These are phyloP conservation scores for Leptinotarsa juncta DNA, from an alignment of 2,888 invertebrate genomes.

Conservation along the genomic window DNA sequence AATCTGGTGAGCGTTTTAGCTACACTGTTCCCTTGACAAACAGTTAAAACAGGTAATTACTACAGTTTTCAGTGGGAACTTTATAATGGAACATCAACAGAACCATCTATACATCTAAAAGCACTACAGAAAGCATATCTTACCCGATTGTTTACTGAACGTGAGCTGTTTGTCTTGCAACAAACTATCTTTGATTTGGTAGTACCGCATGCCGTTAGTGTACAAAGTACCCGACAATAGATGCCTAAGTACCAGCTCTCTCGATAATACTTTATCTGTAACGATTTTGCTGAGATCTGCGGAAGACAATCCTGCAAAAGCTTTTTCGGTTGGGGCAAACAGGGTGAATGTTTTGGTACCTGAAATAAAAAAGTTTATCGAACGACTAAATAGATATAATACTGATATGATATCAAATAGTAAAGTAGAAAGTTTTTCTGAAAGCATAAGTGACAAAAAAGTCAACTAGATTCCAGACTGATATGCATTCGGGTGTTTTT, in stretches of 20 bases:
- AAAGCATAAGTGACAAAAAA: background rate
- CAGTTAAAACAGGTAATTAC: too few species aligned
- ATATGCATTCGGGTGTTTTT: conserved; percentile 29
- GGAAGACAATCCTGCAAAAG: conserved; percentile 76
- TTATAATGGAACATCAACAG: too few species aligned
- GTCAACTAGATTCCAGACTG: too few species aligned
- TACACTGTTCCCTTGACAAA: too few species aligned
- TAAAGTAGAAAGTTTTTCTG: background rate
- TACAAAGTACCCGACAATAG: conserved; percentile 82
- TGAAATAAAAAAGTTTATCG: conserved; percentile 55
- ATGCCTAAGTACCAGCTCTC: conserved; percentile 81
- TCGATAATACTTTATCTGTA: conserved; percentile 75
- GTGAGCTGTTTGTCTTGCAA: conserved; percentile 81
- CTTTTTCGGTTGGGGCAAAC: conserved; percentile 86
- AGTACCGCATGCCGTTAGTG: conserved; percentile 89
- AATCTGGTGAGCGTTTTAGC: too few species aligned
- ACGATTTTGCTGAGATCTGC: conserved; percentile 72
- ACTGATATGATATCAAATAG: background rate
- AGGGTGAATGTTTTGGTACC: conserved; percentile 87
- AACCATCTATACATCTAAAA: background rate
- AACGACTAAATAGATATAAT: background rate
- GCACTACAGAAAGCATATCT: conserved; percentile 35
- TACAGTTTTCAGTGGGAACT: too few species aligned
- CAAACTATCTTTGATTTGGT: conserved; percentile 84
- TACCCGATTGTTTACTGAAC: conserved; percentile 83